These are phyloP conservation scores for Geotrypetes seraphini DNA, from an alignment of 2,797 vertebrate species.

Conservation along the genomic window DNA sequence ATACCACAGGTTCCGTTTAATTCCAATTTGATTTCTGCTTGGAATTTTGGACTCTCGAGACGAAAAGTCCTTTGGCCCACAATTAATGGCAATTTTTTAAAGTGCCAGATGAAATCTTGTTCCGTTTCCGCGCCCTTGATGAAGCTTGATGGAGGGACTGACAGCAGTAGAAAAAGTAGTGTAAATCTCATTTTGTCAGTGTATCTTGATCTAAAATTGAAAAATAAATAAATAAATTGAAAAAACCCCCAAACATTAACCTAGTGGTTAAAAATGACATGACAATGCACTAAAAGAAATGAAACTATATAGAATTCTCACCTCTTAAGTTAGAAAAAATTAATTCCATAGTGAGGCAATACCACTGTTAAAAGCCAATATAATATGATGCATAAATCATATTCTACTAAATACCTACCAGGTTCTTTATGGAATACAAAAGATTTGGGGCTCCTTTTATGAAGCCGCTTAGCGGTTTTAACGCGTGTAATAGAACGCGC, in stretches of 20 bases:
- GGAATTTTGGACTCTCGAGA: slow-evolving; percentile 70
- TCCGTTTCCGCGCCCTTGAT: slow-evolving; percentile 42
- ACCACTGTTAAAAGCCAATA: too few species aligned
- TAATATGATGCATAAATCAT: too few species aligned
- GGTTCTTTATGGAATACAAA: too few species aligned
- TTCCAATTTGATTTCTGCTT: slow-evolving; percentile 57
- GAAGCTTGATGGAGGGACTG: slow-evolving; percentile 47
- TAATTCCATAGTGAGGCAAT: too few species aligned
- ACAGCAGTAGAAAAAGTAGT: slow-evolving; percentile 63
- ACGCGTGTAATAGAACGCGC: too few species aligned
- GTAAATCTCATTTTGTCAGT: slow-evolving; percentile 65
- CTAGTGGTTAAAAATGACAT: background rate
- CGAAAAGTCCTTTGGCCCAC: slow-evolving; percentile 67
- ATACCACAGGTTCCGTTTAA: slow-evolving; percentile 77
- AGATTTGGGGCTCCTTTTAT: too few species aligned
- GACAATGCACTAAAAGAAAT: too few species aligned
- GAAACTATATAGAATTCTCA: too few species aligned
- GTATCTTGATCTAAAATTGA: slow-evolving; percentile 54
- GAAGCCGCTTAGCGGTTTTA: too few species aligned
- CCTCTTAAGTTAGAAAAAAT: too few species aligned
- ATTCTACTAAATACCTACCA: too few species aligned
- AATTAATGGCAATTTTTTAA: slow-evolving; percentile 74
- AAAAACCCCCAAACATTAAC: background rate
- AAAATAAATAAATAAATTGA: slow-evolving; percentile 24
- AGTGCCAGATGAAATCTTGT: slow-evolving; percentile 77